Evolutionary conservation across 2,888 invertebrate genomes (phyloP).

Genomic region (Andrena minutula): DNA sequence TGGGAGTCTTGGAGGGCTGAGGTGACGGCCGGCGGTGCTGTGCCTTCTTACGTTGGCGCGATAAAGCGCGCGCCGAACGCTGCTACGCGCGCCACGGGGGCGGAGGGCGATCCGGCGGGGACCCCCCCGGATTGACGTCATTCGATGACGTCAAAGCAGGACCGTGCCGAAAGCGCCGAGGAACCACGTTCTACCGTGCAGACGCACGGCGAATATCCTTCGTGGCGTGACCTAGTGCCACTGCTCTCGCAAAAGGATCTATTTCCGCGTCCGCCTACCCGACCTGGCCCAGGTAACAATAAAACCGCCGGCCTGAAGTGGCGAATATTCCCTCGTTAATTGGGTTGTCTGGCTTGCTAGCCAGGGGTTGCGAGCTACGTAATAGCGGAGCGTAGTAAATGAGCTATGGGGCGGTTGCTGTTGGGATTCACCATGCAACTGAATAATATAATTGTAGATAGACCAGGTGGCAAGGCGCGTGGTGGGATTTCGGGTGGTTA

Average conservation of each 20-base stretch:
- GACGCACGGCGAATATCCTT: constrained; percentile 47
- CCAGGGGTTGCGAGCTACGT: too few relatives aligned
- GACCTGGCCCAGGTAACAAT: not conserved
- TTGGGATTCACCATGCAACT: too few relatives aligned
- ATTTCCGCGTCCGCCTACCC: not conserved
- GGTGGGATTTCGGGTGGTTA: too few relatives aligned
- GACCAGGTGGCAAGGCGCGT: too few relatives aligned
- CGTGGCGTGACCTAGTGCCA: constrained; percentile 42
- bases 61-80: constrained; percentile 65
- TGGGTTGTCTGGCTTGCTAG: not conserved
- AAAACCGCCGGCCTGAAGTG: not conserved
- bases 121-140: constrained; percentile 81
- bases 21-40: constrained; percentile 48
- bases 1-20: constrained; percentile 58
- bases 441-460: too few relatives aligned
- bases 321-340: constrained; percentile 1
- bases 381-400: too few relatives aligned
- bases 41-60: constrained; percentile 70
- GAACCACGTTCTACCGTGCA: constrained; percentile 55
- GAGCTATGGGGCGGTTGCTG: too few relatives aligned
- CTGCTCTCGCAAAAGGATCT: constrained; percentile 23
- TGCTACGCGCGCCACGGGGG: constrained; percentile 5
- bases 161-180: constrained; percentile 71
- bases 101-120: constrained; percentile 67
- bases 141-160: constrained; percentile 82